Evolutionary conservation across 2,113 vertebrate genomes (phyloP).

Genomic region (Nibea coibor): DNA sequence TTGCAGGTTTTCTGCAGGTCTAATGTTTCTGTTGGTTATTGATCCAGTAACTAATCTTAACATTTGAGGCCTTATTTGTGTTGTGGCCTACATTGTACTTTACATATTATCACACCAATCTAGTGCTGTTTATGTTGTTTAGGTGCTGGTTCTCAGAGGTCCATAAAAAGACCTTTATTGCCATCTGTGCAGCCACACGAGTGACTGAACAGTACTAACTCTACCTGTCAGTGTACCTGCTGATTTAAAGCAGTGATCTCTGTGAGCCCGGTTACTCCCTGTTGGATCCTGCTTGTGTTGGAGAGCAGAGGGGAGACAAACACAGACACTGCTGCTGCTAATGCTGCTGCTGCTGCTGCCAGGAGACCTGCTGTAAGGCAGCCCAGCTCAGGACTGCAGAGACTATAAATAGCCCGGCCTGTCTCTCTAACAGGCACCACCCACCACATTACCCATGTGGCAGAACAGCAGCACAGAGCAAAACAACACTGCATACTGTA

Average conservation of each 20-base stretch:
- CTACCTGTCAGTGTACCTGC: slow-evolving; percentile 20
- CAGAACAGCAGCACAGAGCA: slow-evolving; percentile 58
- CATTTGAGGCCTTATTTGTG: not conserved
- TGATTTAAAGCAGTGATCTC: slow-evolving; percentile 23
- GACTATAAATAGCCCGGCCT: slow-evolving; percentile 78
- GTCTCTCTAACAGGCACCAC: slow-evolving; percentile 67
- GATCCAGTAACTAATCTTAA: not conserved
- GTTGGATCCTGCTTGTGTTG: slow-evolving; percentile 16
- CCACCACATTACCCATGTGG: slow-evolving; percentile 69
- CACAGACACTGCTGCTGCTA: slow-evolving; percentile 48
- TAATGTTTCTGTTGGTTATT: not conserved
- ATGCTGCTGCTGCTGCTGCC: slow-evolving; percentile 62
- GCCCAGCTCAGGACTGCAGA: slow-evolving; percentile 72
- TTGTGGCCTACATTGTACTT: not conserved
- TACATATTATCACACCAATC: not conserved
- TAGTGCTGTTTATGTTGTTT: not conserved
- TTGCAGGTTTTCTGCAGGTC: not conserved
- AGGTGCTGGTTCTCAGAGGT: not conserved
- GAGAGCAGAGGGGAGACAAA: slow-evolving; percentile 41
- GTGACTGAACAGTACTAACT: not conserved
- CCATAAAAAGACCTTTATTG: not conserved
- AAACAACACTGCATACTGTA: slow-evolving; percentile 60
- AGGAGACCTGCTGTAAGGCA: slow-evolving; percentile 72
- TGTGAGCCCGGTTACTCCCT: slow-evolving; percentile 12
- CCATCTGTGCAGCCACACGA: not conserved